Base-by-base conservation (phyloP, 1,140 invertebrate genomes). In the Myzus persicae region DNA sequence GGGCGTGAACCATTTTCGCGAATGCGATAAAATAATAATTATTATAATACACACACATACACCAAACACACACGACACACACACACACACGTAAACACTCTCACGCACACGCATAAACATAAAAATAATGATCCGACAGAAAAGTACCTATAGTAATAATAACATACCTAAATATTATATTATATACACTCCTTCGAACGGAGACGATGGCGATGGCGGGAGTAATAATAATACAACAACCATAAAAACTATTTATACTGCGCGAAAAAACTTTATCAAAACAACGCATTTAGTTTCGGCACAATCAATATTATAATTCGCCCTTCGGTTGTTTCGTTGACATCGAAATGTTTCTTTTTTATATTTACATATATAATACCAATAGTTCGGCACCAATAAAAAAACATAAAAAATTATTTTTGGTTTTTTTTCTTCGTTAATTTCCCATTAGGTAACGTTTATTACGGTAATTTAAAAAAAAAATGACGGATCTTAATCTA, bases 381-480 rank as follows among this genome's bases (percentile, higher is more conserved):
- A 40, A 82, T 40, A 40, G 81, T 76, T 76, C 36, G 9, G 18
- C 87, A 48, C 48, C 24, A 26, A 54, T 54, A 90, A 90, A 88
- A 44, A 88, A 89, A 87, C 9, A 89, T 36, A 31, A 48, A 51
- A 88, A 51, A 88, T 46, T 20, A 44, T 88, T 51, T 90, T 90
- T 9, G n/a, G 48, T 51, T 38, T 90, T 9, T 40, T 51, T 36
- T 87, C 2, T 87, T 6, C 26, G 4, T 51, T 89, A 36, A 59
- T 90, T 90, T 59, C 36, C 51, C 88, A 90, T 90, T 90, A 90
- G 88, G 9, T 54, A 90, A 90, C 48, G 26, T 90, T 90, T 90
- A 90, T 90, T 54, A 31, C 51, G 26, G 88, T 54, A 90, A 90
- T 90, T 59, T 40, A 54, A 48, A 76, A 76, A 76, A 67, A 59